Evolutionary conservation across 1,140 invertebrate species (phyloP), one percentile per base, ranked within the genome.

Genomic region (Phymorhynchus buccinoides): DNA sequence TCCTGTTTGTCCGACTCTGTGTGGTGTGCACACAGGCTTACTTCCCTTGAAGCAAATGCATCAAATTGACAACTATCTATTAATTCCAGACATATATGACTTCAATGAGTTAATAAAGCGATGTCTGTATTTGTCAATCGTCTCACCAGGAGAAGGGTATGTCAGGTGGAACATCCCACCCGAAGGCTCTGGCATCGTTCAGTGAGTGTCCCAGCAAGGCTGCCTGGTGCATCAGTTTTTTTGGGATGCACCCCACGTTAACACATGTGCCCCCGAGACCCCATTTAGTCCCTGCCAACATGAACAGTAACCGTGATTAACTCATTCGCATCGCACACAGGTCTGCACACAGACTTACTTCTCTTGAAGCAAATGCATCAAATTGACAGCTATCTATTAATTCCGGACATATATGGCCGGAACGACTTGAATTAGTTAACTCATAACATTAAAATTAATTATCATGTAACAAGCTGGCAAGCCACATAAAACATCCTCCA

Each of bases 191-290:
- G 22, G 86, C 77, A 81, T 88, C 86, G 35, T 75, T 37, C 3
- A 84, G 56, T n/a, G 37, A 79, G 84, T 87, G 87, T 90, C 92
- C 91, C 79, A 93, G 93, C 14, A 99, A 91, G 4, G 97, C 96
- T 73, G 98, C 97, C 93, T 98, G 97, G 92, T 99, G 98, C 97
- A 99, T 98, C 48, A 99, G 93, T 92, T 99, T 99, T 93, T 99
- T 99, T 6, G 98, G 98, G 93, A 99, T 99, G 93, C 98, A 99
- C 62, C 98, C 98, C 27, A 99, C 98, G 94, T 99, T 99, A 3
- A 99, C 97, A 94, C 98, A 99, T 3, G 98, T 99, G 81, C 98
- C 98, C 87, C 98, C 98, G 3, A 99, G 94, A 79, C 97, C 97
- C 97, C 86, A 87, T 78, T 85, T 75, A 14, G 86, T 88, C 16